Percentiles rank a stretch among this genome's conserved stretches.
These are phyloP conservation scores for Xiphophorus hellerii DNA, from an alignment of 2,113 vertebrate species.

Conservation along the genomic window DNA sequence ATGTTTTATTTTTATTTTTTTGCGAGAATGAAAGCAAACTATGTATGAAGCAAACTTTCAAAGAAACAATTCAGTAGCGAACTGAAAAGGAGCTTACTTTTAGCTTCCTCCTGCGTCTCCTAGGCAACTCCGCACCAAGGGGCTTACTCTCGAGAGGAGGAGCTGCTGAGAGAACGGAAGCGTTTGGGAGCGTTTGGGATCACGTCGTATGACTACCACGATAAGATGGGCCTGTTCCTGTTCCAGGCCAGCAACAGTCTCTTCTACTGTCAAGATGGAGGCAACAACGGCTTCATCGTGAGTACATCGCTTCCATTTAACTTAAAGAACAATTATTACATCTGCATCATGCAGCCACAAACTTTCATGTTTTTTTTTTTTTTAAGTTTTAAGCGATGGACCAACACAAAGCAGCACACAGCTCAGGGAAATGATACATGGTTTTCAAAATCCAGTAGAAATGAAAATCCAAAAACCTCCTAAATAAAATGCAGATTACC, in stretches of 20 bases:
- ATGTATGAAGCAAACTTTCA: neutral
- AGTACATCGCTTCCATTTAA: constrained; percentile 58
- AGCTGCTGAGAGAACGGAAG: constrained; percentile 93
- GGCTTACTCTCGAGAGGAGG: constrained; percentile 94
- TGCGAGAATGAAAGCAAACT: too few relatives aligned
- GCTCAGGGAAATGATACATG: neutral
- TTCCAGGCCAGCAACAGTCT: constrained; percentile 99
- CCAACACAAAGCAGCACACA: too few relatives aligned
- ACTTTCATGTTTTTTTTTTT: too few relatives aligned
- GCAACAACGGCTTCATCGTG: constrained; percentile 95
- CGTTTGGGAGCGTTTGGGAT: constrained; percentile 95
- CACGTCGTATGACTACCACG: constrained; percentile 96
- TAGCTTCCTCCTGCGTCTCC: constrained; percentile 1
- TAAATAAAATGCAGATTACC: too few relatives aligned
- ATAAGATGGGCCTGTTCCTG: constrained; percentile 93
- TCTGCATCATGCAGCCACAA: too few relatives aligned
- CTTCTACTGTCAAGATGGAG: constrained; percentile 94
- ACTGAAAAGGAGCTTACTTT: neutral
- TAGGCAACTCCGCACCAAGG: constrained; percentile 95
- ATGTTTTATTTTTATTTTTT: too few relatives aligned
- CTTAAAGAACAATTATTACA: too few relatives aligned
- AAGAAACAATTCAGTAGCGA: neutral
- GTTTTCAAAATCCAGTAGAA: too few relatives aligned
- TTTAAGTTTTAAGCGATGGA: too few relatives aligned
- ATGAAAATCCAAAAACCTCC: too few relatives aligned